Conservation (phyloP, 2,797 vertebrate genomes). For the Percopsis omiscomaycus region DNA sequence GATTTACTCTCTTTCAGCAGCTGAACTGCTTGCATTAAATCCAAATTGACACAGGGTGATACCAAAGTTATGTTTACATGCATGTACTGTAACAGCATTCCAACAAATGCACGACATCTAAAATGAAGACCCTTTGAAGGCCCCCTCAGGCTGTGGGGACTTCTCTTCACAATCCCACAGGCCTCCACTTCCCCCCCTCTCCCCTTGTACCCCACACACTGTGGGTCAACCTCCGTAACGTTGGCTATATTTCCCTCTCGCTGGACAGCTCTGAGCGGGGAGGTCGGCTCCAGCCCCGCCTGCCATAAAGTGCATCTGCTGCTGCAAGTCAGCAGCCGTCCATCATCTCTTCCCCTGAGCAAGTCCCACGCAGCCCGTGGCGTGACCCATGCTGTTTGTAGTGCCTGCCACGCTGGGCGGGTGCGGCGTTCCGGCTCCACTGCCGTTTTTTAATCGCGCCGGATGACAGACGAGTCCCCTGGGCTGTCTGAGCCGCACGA, state of each 20-base stretch:
- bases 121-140: too few species aligned
- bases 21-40: too few species aligned
- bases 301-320: slow-evolving; percentile 20
- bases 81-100: too few species aligned
- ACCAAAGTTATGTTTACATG: too few species aligned
- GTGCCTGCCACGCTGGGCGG: slow-evolving; percentile 36
- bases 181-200: background rate
- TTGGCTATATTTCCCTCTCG: background rate
- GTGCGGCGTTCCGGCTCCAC: slow-evolving; percentile 35
- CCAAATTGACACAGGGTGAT: too few species aligned
- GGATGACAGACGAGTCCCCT: slow-evolving; percentile 66
- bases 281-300: slow-evolving; percentile 1
- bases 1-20: too few species aligned
- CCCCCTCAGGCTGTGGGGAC: background rate
- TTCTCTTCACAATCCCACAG: background rate
- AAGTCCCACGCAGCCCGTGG: slow-evolving; percentile 17
- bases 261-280: background rate
- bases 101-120: too few species aligned
- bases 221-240: background rate
- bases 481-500: slow-evolving; percentile 62
- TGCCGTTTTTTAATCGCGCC: slow-evolving; percentile 45
- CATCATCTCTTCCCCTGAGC: slow-evolving; percentile 16
- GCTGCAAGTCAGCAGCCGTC: slow-evolving; percentile 7
- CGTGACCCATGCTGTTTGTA: slow-evolving; percentile 15
- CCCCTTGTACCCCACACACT: background rate